Percentiles rank a stretch among this genome's conserved stretches.
These are phyloP conservation scores for Volucella zonaria DNA, from an alignment of 2,888 invertebrate species.

Conservation along the genomic window DNA sequence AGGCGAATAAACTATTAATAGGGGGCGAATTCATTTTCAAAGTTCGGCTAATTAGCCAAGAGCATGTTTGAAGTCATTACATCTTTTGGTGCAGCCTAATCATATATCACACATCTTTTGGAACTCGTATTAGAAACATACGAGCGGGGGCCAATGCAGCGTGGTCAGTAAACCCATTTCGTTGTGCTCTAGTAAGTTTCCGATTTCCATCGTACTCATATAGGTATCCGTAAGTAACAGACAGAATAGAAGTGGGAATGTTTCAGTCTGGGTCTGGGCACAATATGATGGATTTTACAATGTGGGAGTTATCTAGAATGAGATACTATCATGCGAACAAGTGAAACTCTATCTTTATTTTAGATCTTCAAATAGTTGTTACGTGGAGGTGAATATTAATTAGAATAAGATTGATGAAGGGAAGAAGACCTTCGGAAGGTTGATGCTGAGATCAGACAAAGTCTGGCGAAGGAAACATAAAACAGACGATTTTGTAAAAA, in stretches of 20 bases:
- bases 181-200: conserved; percentile 81
- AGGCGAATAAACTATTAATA: conserved; percentile 14
- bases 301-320: conserved; percentile 27
- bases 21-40: conserved; percentile 48
- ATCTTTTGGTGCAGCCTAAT: background rate
- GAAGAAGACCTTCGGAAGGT: background rate
- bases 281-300: conserved; percentile 35
- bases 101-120: conserved; percentile 11
- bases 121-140: conserved; percentile 19
- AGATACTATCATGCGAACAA: conserved; percentile 21
- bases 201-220: conserved; percentile 70
- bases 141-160: conserved; percentile 40
- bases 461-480: conserved; percentile 37
- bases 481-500: conserved; percentile 11
- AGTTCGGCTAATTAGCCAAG: conserved; percentile 61
- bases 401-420: conserved; percentile 7
- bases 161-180: conserved; percentile 51
- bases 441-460: background rate
- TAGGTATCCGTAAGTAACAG: too few relatives aligned
- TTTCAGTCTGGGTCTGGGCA: conserved; percentile 9
- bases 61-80: conserved; percentile 42
- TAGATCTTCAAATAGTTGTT: conserved; percentile 2
- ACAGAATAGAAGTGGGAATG: conserved; percentile 25
- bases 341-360: background rate
- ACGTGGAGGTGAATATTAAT: conserved; percentile 7